A percentile compares a stretch with the other conserved stretches of the same genome.
These are phyloP conservation scores for Acronicta psi DNA, from an alignment of 2,888 invertebrate species.

Conservation along the genomic window DNA sequence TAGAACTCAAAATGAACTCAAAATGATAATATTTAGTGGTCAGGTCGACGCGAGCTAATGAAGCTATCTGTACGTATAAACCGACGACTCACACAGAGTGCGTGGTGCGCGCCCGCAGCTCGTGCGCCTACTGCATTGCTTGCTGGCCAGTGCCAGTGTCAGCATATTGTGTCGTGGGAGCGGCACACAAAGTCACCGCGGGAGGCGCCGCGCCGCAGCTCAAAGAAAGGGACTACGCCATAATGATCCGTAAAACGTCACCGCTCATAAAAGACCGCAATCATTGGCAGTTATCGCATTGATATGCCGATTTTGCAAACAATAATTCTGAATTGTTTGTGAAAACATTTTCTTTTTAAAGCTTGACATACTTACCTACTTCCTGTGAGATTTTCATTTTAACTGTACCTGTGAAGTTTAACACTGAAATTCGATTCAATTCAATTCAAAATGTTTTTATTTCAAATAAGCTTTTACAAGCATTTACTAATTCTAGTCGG, in stretches of 20 bases:
- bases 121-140: conserved; percentile 11
- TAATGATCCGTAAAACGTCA: conserved; percentile 59
- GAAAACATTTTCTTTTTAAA: too few species aligned
- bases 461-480: too few species aligned
- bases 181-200: conserved; percentile 38
- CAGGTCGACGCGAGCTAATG: neutral
- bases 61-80: too few species aligned
- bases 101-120: neutral
- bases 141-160: neutral
- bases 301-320: conserved; percentile 16
- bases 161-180: conserved; percentile 17
- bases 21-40: too few species aligned
- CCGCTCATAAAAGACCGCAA: conserved; percentile 29
- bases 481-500: too few species aligned
- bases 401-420: too few species aligned
- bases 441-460: too few species aligned
- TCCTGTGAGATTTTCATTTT: too few species aligned
- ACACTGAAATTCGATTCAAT: too few species aligned
- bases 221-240: conserved; percentile 56
- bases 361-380: too few species aligned
- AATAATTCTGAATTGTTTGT: conserved; percentile 18
- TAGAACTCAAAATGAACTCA: too few species aligned
- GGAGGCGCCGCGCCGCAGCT: conserved; percentile 42
- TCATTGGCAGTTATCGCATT: conserved; percentile 19
- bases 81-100: too few species aligned